Evolutionary conservation across 1,140 invertebrate species (phyloP), one percentile per base, ranked within the genome.

Genomic region (Cylas formicarius): DNA sequence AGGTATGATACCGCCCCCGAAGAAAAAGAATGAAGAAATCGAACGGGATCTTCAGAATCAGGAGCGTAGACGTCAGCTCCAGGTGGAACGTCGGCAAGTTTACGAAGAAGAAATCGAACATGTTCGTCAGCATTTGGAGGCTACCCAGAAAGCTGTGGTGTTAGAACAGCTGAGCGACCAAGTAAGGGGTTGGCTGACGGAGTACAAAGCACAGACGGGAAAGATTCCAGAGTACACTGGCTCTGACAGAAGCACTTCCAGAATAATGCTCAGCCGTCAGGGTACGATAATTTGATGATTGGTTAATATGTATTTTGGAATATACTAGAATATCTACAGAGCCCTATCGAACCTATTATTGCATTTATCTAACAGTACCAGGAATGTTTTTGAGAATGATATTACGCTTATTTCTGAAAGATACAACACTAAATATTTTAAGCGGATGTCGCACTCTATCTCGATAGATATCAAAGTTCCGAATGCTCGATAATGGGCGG

Each of bases 161-260:
- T 76, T 83, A 67, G 81, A 90, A 54, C 85, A 88, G 55, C 84
- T 94, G 21, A 78, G 81, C 31, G 82, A 82, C 57, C 86, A 94
- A 69, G 77, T 94, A 20, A 71, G 90, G 50, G 77, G 79, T 47
- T 94, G 90, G 89, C 81, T 92, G 7, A 76, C 80, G 46, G 77
- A 82, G 27, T 86, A 80, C 55, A 84, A 82, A 57, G 73, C 81
- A 33, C 77, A 81, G 47, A 88, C 86, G 14, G 88, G 86, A 17
- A 90, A 88, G 67, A 82, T 95, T 62, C 90, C 91, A 0, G 88
- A 93, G 53, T 81, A 90, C 55, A 90, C 91, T 2, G 81, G 86
- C n/a, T 86, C 83, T 39, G 90, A 93, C 62, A 81, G 84, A 56
- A 89, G 90, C 13, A 88, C 90, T 1, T 92, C 89, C 2, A 71